phyloP scores from a whole-genome alignment of 2,113 vertebrate genomes.

The Thryonomys swinderianus region DNA sequence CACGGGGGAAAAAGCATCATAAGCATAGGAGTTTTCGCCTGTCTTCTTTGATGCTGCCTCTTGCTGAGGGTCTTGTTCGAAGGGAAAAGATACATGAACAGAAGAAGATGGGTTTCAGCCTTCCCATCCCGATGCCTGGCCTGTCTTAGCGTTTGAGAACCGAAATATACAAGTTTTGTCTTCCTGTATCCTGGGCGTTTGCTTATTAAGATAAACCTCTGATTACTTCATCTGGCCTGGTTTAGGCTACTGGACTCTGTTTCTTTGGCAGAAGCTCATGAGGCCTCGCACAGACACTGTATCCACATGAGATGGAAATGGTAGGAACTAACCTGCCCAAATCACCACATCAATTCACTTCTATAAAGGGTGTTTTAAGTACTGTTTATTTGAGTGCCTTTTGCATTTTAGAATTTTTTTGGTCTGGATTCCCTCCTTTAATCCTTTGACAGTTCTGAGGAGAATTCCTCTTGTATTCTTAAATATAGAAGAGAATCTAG shows the following conservation, averaged over 20 bases:
- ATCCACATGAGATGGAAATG: background rate
- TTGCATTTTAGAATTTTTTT: constrained; percentile 12
- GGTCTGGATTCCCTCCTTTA: background rate
- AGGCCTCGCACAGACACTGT: background rate
- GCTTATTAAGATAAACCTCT: constrained; percentile 23
- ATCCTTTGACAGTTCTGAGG: background rate
- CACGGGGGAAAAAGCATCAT: background rate
- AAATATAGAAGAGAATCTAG: background rate
- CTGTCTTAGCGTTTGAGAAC: background rate
- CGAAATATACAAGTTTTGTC: background rate
- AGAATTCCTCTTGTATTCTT: background rate
- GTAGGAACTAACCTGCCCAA: background rate
- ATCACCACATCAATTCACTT: background rate
- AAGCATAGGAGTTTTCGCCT: background rate
- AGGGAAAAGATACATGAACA: background rate
- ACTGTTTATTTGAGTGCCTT: background rate
- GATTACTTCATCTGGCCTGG: background rate
- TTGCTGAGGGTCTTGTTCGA: background rate
- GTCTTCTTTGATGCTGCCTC: background rate
- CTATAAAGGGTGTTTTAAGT: background rate
- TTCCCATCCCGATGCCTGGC: background rate
- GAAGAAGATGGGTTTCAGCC: background rate
- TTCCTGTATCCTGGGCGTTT: background rate
- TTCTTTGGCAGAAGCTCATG: background rate
- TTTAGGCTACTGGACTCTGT: background rate